Evolutionary conservation across 37 sponge, comb jelly and placozoan species (phyloP).

Genomic region (Oscarella lobularis): DNA sequence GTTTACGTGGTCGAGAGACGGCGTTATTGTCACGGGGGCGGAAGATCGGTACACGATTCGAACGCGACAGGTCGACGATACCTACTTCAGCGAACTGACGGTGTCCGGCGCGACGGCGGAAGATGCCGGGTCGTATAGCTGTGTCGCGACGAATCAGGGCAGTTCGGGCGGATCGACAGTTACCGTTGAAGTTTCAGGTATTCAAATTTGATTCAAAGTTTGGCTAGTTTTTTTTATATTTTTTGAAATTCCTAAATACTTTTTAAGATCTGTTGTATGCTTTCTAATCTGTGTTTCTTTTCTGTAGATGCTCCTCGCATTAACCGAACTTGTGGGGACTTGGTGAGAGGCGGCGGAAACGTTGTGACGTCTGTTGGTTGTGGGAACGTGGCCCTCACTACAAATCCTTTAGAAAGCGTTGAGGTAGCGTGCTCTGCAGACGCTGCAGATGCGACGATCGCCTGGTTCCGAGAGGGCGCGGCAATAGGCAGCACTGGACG

Average conservation of each 20-base stretch:
- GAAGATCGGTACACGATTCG: background rate
- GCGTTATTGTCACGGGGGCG: background rate
- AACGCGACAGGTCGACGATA: background rate
- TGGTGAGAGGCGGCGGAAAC: background rate
- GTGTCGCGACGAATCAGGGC: background rate
- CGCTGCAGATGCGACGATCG: no score
- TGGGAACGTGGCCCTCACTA: background rate
- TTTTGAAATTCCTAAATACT: no score
- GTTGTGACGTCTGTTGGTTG: background rate
- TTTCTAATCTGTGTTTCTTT: background rate
- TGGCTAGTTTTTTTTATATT: no score
- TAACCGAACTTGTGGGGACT: background rate
- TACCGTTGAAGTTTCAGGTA: background rate
- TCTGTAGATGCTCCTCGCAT: background rate
- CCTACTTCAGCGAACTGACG: background rate
- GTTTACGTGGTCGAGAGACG: background rate
- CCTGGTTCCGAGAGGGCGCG: background rate
- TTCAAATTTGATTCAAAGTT: no score
- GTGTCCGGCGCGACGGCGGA: background rate
- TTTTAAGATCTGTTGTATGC: background rate
- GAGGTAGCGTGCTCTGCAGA: no score
- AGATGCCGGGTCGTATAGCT: background rate
- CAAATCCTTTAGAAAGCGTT: background rate
- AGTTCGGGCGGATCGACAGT: background rate
- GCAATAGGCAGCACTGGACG: background rate